Conservation (phyloP, 2,888 invertebrate genomes). For the Hemithea aestivaria region DNA sequence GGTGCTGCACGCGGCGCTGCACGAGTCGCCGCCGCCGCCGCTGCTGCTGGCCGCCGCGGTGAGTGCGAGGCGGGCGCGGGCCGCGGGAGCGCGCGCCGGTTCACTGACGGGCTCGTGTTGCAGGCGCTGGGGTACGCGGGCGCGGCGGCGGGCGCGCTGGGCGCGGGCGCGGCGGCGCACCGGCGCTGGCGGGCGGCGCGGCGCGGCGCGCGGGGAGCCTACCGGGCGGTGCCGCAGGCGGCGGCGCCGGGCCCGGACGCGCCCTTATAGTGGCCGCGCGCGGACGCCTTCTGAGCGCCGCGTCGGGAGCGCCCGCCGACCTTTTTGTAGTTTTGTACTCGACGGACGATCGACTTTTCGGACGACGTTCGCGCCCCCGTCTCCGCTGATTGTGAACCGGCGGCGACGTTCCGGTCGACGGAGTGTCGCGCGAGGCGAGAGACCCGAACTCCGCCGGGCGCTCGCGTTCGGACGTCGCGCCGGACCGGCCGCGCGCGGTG, state of each 20-base stretch:
- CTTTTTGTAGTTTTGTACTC: slow-evolving; percentile 34
- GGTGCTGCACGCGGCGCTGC: slow-evolving; percentile 45
- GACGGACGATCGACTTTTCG: slow-evolving; percentile 1
- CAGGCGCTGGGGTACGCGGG: slow-evolving; percentile 40
- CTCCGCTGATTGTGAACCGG: no score
- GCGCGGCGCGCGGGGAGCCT: slow-evolving; percentile 30
- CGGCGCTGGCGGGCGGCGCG: slow-evolving; percentile 20
- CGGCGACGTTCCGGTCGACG: no score
- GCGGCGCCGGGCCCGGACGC: slow-evolving; percentile 31
- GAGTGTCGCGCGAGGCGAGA: no score
- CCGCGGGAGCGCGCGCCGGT: slow-evolving; percentile 23
- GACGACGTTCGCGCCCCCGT: neutral
- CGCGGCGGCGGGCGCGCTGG: slow-evolving; percentile 34
- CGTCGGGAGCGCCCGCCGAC: slow-evolving; percentile 3
- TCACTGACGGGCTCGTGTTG: no score
- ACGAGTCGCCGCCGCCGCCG: slow-evolving; percentile 40
- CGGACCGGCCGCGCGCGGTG: no score
- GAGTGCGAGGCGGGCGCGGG: slow-evolving; percentile 11
- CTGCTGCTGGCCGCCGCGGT: slow-evolving; percentile 40
- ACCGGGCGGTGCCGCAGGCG: slow-evolving; percentile 40
- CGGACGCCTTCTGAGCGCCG: slow-evolving; percentile 38
- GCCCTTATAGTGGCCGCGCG: slow-evolving; percentile 62
- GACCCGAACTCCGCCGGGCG: no score
- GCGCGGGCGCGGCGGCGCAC: slow-evolving; percentile 31
- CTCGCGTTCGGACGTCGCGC: no score